Evolutionary conservation across 2,888 invertebrate genomes (phyloP).

Genomic region (Ariolimax columbianus): DNA sequence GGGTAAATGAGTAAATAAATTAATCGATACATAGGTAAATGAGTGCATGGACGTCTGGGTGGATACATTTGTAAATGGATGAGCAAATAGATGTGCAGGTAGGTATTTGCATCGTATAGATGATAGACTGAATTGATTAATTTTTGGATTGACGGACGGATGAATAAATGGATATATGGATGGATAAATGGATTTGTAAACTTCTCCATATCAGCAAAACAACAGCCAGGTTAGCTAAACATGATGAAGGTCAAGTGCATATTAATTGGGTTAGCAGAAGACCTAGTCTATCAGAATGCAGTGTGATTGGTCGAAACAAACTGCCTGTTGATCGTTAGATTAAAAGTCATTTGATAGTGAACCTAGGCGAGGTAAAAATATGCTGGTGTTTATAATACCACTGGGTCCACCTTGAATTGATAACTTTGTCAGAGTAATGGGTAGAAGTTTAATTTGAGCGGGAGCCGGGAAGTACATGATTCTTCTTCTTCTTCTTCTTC

Average conservation of each 20-base stretch:
- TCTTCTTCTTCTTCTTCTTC: too few relatives aligned
- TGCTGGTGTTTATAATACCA: too few relatives aligned
- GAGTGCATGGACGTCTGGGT: slow-evolving; percentile 7
- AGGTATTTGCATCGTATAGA: background rate
- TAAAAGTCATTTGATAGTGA: background rate
- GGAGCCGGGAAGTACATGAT: too few relatives aligned
- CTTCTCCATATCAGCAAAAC: too few relatives aligned
- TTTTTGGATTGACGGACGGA: slow-evolving; percentile 5
- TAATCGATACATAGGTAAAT: slow-evolving; percentile 12
- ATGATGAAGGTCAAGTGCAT: background rate
- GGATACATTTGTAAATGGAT: slow-evolving; percentile 24
- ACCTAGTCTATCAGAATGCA: background rate
- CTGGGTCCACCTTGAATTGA: too few relatives aligned
- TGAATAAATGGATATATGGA: slow-evolving; percentile 26
- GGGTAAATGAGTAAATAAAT: background rate
- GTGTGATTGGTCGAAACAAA: background rate
- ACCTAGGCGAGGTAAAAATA: too few relatives aligned
- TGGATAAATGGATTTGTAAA: slow-evolving; percentile 24
- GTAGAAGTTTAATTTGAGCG: too few relatives aligned
- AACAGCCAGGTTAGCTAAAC: too few relatives aligned
- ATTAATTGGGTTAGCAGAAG: background rate
- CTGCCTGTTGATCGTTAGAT: background rate
- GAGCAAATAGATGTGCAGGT: slow-evolving; percentile 10
- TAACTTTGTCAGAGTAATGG: too few relatives aligned
- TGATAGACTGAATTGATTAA: background rate